Percentiles rank a stretch among this genome's conserved stretches.
phyloP scores from a whole-genome alignment of 2,113 vertebrate species.

The Symphodus melops region DNA sequence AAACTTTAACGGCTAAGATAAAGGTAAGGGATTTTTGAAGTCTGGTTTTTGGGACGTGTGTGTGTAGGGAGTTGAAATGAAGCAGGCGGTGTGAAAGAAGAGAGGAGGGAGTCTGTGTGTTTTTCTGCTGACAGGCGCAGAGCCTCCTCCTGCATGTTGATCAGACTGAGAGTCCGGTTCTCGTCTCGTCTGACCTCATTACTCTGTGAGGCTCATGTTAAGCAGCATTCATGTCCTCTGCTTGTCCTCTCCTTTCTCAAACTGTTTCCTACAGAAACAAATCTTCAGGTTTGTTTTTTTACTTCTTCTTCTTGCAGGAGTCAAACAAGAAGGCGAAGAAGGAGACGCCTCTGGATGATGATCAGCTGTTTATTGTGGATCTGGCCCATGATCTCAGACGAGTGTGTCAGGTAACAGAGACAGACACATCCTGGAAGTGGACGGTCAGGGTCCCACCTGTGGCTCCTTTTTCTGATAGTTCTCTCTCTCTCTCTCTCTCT shows the following conservation, averaged over 20 bases:
- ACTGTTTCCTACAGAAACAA: background rate
- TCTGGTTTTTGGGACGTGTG: conserved; percentile 23
- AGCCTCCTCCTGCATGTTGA: conserved; percentile 61
- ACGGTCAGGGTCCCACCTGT: no score
- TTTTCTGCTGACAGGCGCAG: conserved; percentile 52
- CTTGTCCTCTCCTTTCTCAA: background rate
- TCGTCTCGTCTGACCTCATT: conserved; percentile 44
- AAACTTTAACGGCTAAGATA: conserved; percentile 79
- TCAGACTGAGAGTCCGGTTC: conserved; percentile 33
- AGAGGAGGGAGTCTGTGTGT: conserved; percentile 3
- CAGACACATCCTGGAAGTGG: no score
- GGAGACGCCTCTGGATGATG: conserved; percentile 77
- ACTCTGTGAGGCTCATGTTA: conserved; percentile 32
- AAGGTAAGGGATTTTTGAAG: conserved; percentile 70
- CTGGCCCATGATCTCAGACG: conserved; percentile 81
- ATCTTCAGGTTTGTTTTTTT: background rate
- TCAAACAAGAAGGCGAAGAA: conserved; percentile 76
- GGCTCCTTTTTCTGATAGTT: no score
- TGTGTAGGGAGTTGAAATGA: background rate
- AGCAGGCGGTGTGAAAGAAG: conserved; percentile 1
- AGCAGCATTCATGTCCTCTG: conserved; percentile 20
- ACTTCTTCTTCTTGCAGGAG: conserved; percentile 68
- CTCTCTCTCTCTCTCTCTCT: no score
- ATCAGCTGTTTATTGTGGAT: conserved; percentile 81
- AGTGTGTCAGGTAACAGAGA: conserved; percentile 79